These are phyloP conservation scores for Dryadula phaetusa DNA, from an alignment of 2,888 invertebrate genomes.

Conservation along the genomic window DNA sequence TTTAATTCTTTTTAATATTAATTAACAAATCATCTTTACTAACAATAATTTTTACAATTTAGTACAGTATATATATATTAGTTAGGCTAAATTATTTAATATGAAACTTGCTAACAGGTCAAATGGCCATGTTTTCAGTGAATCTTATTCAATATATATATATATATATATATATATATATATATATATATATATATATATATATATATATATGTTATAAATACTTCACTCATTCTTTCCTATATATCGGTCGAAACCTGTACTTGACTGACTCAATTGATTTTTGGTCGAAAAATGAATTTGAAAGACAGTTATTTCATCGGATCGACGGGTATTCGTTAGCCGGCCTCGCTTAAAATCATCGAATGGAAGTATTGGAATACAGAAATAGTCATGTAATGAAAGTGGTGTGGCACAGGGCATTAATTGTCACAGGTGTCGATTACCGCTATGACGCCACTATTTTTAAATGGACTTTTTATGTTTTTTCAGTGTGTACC, in stretches of 20 bases:
- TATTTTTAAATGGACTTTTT: constrained; percentile 59
- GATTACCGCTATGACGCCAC: constrained; percentile 61
- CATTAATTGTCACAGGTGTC: constrained; percentile 76
- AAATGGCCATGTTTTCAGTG: not conserved
- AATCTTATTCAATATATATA: not conserved
- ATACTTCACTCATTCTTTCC: constrained; percentile 3
- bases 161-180: no score
- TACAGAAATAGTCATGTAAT: constrained; percentile 54
- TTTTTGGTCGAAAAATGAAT: constrained; percentile 28
- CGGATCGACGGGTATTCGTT: not conserved
- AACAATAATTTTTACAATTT: not conserved
- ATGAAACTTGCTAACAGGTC: not conserved
- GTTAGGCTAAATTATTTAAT: not conserved
- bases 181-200: no score
- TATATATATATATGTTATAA: no score
- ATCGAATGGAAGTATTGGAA: constrained; percentile 43
- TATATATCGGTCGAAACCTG: not conserved
- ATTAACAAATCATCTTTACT: not conserved
- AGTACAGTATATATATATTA: not conserved
- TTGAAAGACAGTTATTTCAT: constrained; percentile 27
- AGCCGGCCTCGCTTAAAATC: constrained; percentile 34
- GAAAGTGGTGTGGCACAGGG: constrained; percentile 56
- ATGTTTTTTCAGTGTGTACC: constrained; percentile 48
- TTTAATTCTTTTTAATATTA: not conserved
- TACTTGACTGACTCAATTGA: not conserved